Evolutionary conservation across 2,888 invertebrate genomes (phyloP).

Genomic region (Andrena chrysosceles): DNA sequence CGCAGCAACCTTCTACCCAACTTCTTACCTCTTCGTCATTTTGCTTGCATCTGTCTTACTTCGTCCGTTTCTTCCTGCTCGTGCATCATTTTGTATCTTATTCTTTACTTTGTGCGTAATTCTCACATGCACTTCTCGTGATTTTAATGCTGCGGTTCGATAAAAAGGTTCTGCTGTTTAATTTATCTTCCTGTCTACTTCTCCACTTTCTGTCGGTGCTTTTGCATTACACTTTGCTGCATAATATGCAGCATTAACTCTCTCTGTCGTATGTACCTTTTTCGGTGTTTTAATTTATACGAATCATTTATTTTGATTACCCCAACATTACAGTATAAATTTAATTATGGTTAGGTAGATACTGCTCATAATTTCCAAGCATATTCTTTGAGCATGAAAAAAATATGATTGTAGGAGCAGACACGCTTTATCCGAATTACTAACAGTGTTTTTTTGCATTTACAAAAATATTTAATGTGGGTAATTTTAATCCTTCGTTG

Average conservation of each 20-base stretch:
- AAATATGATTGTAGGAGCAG: too few species aligned
- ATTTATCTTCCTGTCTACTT: neutral
- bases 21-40: constrained; percentile 33
- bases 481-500: too few species aligned
- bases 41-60: constrained; percentile 28
- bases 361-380: too few species aligned
- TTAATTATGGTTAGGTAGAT: too few species aligned
- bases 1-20: constrained; percentile 47
- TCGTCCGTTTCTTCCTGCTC: constrained; percentile 21
- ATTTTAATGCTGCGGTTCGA: constrained; percentile 20
- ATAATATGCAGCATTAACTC: neutral
- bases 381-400: too few species aligned
- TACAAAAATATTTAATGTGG: too few species aligned
- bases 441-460: too few species aligned
- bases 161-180: neutral
- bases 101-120: constrained; percentile 13
- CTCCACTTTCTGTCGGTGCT: neutral
- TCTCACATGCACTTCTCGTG: constrained; percentile 18
- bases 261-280: neutral
- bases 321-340: too few species aligned
- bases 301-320: too few species aligned
- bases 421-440: too few species aligned
- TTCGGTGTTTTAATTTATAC: too few species aligned
- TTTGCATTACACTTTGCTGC: neutral
- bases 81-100: constrained; percentile 32